A percentile compares a stretch with the other conserved stretches of the same genome.
Conservation (phyloP, 2,888 invertebrate genomes). For the Drosophila parthenogenetica region DNA sequence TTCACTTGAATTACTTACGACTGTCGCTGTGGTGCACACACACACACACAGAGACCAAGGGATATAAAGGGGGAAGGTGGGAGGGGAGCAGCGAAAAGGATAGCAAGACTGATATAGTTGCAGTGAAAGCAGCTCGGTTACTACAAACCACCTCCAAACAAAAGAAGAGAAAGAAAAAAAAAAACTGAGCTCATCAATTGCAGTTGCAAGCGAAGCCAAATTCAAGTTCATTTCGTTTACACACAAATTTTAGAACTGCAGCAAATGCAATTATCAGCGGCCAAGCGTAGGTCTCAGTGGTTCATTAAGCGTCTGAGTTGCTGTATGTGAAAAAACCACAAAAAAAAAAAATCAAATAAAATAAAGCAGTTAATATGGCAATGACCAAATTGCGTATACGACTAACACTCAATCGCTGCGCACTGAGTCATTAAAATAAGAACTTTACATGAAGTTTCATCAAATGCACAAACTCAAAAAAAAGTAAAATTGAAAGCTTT, state of each 20-base stretch:
- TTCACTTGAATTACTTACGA: conserved; percentile 81
- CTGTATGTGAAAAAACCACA: background rate
- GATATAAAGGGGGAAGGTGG: background rate
- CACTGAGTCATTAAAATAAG: no score
- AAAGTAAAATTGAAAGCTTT: no score
- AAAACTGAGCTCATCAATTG: conserved; percentile 36
- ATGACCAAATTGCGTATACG: no score
- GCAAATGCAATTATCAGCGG: conserved; percentile 43
- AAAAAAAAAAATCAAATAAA: background rate
- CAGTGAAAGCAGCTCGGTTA: conserved; percentile 7
- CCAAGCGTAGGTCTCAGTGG: background rate
- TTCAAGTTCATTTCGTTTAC: conserved; percentile 70
- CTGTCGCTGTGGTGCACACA: conserved; percentile 58
- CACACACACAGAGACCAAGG: background rate
- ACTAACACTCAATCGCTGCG: no score
- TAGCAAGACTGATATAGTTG: background rate
- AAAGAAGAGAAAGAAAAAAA: background rate
- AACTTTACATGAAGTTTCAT: no score
- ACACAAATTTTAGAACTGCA: conserved; percentile 59
- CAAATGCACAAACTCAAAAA: no score
- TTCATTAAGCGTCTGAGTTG: conserved; percentile 1
- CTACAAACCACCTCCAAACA: background rate
- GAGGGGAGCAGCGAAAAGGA: no score
- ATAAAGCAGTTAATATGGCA: no score
- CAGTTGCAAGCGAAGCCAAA: conserved; percentile 38